Conservation (phyloP, 2,797 vertebrate species). For the Sebastolobus altivelis region DNA sequence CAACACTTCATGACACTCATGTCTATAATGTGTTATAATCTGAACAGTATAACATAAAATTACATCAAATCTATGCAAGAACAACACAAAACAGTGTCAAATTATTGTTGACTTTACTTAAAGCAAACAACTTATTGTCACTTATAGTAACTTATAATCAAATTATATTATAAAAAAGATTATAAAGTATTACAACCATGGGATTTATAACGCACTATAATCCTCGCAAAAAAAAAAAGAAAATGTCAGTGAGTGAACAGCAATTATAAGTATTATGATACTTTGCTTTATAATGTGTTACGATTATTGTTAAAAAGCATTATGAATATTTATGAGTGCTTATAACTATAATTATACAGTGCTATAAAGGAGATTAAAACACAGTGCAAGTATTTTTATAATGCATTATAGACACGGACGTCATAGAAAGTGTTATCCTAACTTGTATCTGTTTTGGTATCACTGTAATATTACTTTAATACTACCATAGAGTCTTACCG, state of each 20-base stretch:
- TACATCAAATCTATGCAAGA: not conserved
- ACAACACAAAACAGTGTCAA: not conserved
- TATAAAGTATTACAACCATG: not conserved
- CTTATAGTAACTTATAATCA: not conserved
- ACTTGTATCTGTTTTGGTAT: not conserved
- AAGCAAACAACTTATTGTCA: not conserved
- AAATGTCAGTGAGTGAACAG: too few species aligned
- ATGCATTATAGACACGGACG: not conserved
- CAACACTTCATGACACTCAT: too few species aligned
- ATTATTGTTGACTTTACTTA: not conserved
- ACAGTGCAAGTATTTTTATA: not conserved
- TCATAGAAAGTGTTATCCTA: not conserved
- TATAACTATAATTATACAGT: not conserved
- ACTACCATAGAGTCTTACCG: not conserved
- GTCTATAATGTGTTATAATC: not conserved
- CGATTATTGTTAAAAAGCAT: not conserved
- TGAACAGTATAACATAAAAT: not conserved
- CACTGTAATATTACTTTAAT: not conserved
- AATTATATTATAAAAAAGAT: not conserved
- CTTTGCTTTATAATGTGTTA: not conserved
- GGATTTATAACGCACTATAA: fast-evolving
- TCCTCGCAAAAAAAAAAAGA: too few species aligned
- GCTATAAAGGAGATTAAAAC: not conserved
- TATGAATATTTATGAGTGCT: not conserved
- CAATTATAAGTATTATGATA: too few species aligned